Evolutionary conservation across 2,888 invertebrate genomes (phyloP).

Genomic region (Pachliopta kotzebuea): DNA sequence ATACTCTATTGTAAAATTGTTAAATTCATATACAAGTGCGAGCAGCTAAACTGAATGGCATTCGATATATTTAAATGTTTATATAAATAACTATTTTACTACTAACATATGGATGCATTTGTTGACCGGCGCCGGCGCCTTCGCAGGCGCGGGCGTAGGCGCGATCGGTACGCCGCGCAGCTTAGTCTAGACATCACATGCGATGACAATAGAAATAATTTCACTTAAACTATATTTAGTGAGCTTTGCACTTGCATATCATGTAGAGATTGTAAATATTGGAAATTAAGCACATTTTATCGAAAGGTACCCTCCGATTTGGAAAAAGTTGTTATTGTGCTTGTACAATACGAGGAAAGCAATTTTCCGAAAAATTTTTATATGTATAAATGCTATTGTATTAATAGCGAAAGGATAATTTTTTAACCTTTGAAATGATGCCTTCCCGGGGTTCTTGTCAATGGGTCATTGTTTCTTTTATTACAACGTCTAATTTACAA

Average conservation of each 20-base stretch:
- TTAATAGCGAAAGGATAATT: conserved; percentile 13
- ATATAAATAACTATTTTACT: conserved; percentile 59
- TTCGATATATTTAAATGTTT: conserved; percentile 60
- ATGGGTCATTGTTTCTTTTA: conserved; percentile 30
- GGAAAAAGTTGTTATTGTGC: conserved; percentile 30
- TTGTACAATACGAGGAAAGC: conserved; percentile 30
- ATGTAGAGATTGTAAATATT: conserved; percentile 72
- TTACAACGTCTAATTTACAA: conserved; percentile 30
- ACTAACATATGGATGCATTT: conserved; percentile 41
- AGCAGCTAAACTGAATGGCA: conserved; percentile 67
- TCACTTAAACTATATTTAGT: conserved; percentile 67
- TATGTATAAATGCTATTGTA: conserved; percentile 18
- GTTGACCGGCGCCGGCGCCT: conserved; percentile 42
- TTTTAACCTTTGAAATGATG: conserved; percentile 13
- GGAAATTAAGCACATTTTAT: conserved; percentile 52
- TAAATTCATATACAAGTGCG: conserved; percentile 77
- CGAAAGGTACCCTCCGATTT: conserved; percentile 33
- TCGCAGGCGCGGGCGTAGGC: conserved; percentile 44
- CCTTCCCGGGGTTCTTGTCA: conserved; percentile 1
- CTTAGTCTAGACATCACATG: conserved; percentile 60
- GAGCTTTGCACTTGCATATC: conserved; percentile 81
- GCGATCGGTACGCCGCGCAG: conserved; percentile 45
- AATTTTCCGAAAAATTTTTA: conserved; percentile 3
- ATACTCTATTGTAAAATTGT: conserved; percentile 68
- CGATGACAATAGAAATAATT: conserved; percentile 49